Conservation (phyloP, 1,140 invertebrate genomes). For the Acromyrmex echinatior region DNA sequence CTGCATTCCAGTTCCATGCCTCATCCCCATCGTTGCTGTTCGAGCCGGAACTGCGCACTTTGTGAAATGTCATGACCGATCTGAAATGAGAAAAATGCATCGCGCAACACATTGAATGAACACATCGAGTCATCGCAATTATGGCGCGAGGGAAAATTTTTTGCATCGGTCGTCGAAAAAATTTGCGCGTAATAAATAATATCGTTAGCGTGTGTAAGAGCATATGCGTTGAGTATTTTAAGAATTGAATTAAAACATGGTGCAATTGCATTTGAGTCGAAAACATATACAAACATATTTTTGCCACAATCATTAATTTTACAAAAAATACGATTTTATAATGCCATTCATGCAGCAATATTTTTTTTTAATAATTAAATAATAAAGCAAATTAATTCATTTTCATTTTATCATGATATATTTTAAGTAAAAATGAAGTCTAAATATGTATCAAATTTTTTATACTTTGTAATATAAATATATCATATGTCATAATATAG, state of each 20-base stretch:
- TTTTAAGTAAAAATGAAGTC: not conserved
- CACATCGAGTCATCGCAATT: constrained; percentile 54
- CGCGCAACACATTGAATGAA: constrained; percentile 65
- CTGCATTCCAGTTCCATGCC: constrained; percentile 62
- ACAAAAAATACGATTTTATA: not conserved
- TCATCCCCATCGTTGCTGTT: constrained; percentile 70
- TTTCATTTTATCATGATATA: not conserved
- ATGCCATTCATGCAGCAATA: not conserved
- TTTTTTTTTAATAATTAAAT: not conserved
- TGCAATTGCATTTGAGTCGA: not conserved
- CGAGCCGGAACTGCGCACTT: constrained; percentile 67
- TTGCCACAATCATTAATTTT: constrained; percentile 27
- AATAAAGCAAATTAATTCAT: not conserved
- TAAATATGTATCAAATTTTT: not conserved
- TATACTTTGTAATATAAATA: not conserved
- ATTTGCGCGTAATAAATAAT: constrained; percentile 39
- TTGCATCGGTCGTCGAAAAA: constrained; percentile 12
- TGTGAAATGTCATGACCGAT: constrained; percentile 74
- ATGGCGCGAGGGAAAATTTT: constrained; percentile 28
- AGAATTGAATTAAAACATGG: not conserved
- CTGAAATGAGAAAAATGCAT: constrained; percentile 72
- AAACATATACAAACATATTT: not conserved
- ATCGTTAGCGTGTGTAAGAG: not conserved
- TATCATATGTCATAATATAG: not conserved
- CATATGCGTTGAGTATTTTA: constrained; percentile 24